These are phyloP conservation scores for Nephrotoma flavescens DNA, from an alignment of 2,888 invertebrate species.

Conservation along the genomic window DNA sequence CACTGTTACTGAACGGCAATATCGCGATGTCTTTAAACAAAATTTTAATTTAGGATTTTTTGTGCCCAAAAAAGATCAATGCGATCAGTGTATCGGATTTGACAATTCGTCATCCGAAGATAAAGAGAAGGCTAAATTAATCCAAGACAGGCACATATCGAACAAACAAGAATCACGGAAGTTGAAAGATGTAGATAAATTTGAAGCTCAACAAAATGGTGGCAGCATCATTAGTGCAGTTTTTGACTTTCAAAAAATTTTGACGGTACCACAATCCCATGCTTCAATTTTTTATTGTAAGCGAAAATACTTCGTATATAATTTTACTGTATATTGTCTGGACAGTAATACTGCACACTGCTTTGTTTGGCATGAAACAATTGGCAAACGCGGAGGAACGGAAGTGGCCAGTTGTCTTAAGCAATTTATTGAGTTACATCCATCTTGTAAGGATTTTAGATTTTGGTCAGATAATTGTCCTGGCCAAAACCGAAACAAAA, in stretches of 20 bases:
- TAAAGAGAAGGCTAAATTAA: neutral
- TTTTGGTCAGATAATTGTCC: too few relatives aligned
- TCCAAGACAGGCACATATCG: neutral
- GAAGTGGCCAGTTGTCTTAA: too few relatives aligned
- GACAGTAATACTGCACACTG: neutral
- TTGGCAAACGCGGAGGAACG: too few relatives aligned
- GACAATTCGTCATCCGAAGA: neutral
- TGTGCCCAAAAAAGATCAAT: neutral
- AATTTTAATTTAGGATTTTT: neutral
- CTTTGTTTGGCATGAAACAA: neutral
- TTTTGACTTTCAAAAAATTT: neutral
- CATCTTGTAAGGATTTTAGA: too few relatives aligned
- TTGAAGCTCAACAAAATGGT: neutral
- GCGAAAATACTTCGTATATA: too few relatives aligned
- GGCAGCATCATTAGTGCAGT: neutral
- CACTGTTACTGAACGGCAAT: neutral
- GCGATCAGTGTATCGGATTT: neutral
- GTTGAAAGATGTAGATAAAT: neutral
- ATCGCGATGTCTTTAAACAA: neutral
- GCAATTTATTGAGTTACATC: too few relatives aligned
- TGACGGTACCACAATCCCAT: neutral
- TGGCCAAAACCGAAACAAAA: too few relatives aligned
- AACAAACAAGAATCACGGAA: neutral
- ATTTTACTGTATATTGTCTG: neutral
- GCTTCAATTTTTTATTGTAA: neutral